phyloP scores from a whole-genome alignment of 2,888 invertebrate genomes.

The Volucella inanis region DNA sequence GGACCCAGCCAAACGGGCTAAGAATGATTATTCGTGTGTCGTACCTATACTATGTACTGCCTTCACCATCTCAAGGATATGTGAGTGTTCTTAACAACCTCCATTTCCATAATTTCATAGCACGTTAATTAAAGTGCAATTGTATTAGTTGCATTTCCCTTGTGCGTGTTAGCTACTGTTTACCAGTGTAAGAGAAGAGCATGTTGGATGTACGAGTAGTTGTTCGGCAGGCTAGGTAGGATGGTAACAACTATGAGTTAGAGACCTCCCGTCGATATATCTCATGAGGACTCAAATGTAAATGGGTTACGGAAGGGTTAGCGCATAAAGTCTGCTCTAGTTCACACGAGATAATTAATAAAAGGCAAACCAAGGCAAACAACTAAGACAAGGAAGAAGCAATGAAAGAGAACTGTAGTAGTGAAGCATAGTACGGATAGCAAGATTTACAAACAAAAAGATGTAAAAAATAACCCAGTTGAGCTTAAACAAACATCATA shows the following conservation, averaged over 20 bases:
- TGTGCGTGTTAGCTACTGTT: conserved; percentile 39
- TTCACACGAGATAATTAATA: conserved; percentile 75
- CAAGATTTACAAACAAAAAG: conserved; percentile 28
- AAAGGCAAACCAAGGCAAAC: conserved; percentile 72
- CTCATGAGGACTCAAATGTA: conserved; percentile 56
- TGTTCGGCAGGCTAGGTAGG: conserved; percentile 1
- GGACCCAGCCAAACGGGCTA: not conserved
- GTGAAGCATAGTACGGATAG: not conserved
- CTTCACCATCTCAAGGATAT: conserved; percentile 71
- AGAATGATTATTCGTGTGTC: not conserved
- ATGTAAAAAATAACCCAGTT: conserved; percentile 41
- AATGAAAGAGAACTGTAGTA: not conserved
- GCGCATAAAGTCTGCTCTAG: conserved; percentile 74
- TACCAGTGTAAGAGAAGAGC: conserved; percentile 10
- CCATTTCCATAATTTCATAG: conserved; percentile 70
- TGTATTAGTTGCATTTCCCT: conserved; percentile 70
- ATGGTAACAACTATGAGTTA: not conserved
- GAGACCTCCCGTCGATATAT: conserved; percentile 42
- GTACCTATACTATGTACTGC: conserved; percentile 17
- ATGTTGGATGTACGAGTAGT: conserved; percentile 3
- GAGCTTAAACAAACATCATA: conserved; percentile 63
- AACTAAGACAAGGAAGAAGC: conserved; percentile 17
- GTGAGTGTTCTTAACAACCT: conserved; percentile 70
- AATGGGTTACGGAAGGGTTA: conserved; percentile 65
- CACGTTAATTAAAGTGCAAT: conserved; percentile 74